These are phyloP conservation scores for Drosophila aldrichi DNA, from an alignment of 2,888 invertebrate genomes.

Conservation along the genomic window DNA sequence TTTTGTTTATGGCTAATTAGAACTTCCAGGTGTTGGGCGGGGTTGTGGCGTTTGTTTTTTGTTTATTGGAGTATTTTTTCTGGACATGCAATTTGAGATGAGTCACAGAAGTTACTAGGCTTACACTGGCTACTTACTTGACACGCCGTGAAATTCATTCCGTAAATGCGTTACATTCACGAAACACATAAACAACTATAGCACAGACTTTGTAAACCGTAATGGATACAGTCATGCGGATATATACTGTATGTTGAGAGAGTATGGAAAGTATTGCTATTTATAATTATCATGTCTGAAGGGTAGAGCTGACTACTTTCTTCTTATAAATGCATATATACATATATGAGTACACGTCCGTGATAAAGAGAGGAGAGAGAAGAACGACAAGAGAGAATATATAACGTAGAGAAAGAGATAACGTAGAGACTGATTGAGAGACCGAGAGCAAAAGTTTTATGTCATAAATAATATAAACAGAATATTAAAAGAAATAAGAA, in stretches of 20 bases:
- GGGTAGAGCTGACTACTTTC: background rate
- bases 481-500: too few relatives aligned
- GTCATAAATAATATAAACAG: too few relatives aligned
- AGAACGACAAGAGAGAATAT: background rate
- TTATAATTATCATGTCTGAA: background rate
- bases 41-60: background rate
- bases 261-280: background rate
- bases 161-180: conserved; percentile 15
- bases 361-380: background rate
- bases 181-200: conserved; percentile 2
- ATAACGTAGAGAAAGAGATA: background rate
- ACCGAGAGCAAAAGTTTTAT: background rate
- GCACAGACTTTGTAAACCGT: background rate
- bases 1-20: conserved; percentile 50
- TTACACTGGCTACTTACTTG: background rate
- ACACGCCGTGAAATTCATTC: conserved; percentile 3
- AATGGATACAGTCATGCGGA: conserved; percentile 10
- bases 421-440: background rate
- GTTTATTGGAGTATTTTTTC: background rate
- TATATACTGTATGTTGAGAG: background rate
- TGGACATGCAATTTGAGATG: conserved; percentile 25
- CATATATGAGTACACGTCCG: too few relatives aligned
- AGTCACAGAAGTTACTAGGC: conserved; percentile 29
- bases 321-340: background rate
- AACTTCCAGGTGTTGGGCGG: conserved; percentile 33